These are phyloP conservation scores for Incurvaria masculella DNA, from an alignment of 2,888 invertebrate species.

Conservation along the genomic window DNA sequence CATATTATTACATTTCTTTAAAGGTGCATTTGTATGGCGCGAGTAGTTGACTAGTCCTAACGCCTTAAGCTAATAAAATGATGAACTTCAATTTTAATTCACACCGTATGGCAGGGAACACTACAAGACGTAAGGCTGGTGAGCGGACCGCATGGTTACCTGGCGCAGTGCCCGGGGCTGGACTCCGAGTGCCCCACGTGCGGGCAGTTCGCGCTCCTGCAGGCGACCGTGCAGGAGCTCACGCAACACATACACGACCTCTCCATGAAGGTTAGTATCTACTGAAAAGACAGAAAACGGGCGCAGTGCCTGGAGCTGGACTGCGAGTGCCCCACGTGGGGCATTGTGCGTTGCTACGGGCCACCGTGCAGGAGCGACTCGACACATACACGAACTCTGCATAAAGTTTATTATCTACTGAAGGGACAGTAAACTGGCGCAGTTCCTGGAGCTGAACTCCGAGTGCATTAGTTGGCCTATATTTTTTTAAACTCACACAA, in stretches of 20 bases:
- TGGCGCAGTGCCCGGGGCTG: constrained; percentile 81
- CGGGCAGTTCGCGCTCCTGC: constrained; percentile 82
- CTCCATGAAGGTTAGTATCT: constrained; percentile 82
- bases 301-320: constrained; percentile 84
- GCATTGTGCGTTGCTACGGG: constrained; percentile 80
- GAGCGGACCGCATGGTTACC: constrained; percentile 81
- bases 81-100: too few relatives aligned
- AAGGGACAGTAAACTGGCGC: too few relatives aligned
- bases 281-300: too few relatives aligned
- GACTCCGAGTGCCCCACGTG: constrained; percentile 89
- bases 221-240: constrained; percentile 78
- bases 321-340: constrained; percentile 89
- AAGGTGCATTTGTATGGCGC: too few relatives aligned
- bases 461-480: too few relatives aligned
- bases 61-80: too few relatives aligned
- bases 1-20: too few relatives aligned
- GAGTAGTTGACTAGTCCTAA: too few relatives aligned
- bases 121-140: constrained; percentile 86
- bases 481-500: too few relatives aligned
- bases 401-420: too few relatives aligned
- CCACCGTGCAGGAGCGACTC: constrained; percentile 74
- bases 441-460: too few relatives aligned
- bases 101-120: constrained; percentile 76
- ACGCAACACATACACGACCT: constrained; percentile 78
- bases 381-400: constrained; percentile 77